Percentiles rank a stretch among this genome's conserved stretches.
These are phyloP conservation scores for Eleutherodactylus coqui DNA, from an alignment of 2,797 vertebrate genomes.

Conservation along the genomic window DNA sequence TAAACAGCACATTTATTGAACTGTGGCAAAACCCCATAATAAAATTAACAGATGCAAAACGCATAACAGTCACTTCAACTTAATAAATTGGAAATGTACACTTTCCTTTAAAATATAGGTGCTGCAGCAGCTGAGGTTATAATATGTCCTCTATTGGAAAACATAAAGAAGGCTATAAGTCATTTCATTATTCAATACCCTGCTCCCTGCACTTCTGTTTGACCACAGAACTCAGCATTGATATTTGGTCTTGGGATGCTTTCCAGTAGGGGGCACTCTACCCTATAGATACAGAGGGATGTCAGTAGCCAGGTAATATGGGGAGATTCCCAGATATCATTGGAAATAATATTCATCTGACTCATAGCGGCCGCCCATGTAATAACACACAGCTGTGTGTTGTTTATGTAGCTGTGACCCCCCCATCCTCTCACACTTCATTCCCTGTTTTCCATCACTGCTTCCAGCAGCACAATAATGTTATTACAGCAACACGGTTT, in stretches of 20 bases:
- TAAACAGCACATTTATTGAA: background rate
- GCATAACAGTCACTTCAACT: background rate
- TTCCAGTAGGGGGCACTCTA: background rate
- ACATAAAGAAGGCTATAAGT: background rate
- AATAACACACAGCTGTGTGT: conserved; percentile 26
- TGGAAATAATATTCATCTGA: background rate
- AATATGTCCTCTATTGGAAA: background rate
- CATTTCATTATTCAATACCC: background rate
- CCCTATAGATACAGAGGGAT: background rate
- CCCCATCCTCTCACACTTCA: background rate
- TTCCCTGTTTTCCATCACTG: background rate
- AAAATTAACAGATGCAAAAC: background rate
- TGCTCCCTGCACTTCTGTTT: background rate
- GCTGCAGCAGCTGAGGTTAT: background rate
- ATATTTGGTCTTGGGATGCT: background rate
- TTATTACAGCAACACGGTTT: background rate
- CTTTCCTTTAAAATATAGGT: background rate
- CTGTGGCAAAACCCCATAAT: background rate
- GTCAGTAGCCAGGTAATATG: background rate
- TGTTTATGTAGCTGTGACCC: conserved; percentile 16
- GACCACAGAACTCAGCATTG: background rate
- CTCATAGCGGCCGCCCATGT: conserved; percentile 1
- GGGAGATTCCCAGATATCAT: background rate
- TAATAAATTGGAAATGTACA: background rate
- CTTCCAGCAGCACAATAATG: background rate